These are phyloP conservation scores for Xestia rhomboidea DNA, from an alignment of 2,888 invertebrate species.

Conservation along the genomic window DNA sequence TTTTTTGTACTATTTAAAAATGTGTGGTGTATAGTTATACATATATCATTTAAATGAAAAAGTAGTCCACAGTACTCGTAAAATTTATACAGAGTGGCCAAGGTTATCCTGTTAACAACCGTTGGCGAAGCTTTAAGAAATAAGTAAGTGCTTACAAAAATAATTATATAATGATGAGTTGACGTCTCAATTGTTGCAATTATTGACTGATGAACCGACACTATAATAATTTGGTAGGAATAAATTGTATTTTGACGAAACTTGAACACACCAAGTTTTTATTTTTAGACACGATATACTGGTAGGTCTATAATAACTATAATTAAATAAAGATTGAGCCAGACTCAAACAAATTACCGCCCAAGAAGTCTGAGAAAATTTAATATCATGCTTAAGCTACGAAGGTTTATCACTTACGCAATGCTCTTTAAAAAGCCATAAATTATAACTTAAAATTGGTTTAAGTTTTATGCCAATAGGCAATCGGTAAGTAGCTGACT, in stretches of 20 bases:
- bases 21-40: no score
- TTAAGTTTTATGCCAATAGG: not conserved
- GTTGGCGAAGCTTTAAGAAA: not conserved
- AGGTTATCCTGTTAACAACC: not conserved
- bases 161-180: not conserved
- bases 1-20: no score
- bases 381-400: not conserved
- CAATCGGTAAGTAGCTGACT: not conserved
- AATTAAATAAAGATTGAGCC: constrained; percentile 31
- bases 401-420: not conserved
- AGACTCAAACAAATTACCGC: not conserved
- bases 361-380: constrained; percentile 15
- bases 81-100: not conserved
- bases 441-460: not conserved
- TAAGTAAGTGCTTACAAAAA: no score
- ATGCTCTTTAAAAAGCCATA: not conserved
- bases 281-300: not conserved
- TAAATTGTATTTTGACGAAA: not conserved
- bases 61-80: not conserved
- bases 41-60: not conserved
- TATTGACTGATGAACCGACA: not conserved
- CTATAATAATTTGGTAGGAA: not conserved
- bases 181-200: not conserved
- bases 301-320: constrained; percentile 6
- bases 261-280: not conserved